Conservation (phyloP, 2,888 invertebrate genomes). For the Lasioglossum leucozonium region DNA sequence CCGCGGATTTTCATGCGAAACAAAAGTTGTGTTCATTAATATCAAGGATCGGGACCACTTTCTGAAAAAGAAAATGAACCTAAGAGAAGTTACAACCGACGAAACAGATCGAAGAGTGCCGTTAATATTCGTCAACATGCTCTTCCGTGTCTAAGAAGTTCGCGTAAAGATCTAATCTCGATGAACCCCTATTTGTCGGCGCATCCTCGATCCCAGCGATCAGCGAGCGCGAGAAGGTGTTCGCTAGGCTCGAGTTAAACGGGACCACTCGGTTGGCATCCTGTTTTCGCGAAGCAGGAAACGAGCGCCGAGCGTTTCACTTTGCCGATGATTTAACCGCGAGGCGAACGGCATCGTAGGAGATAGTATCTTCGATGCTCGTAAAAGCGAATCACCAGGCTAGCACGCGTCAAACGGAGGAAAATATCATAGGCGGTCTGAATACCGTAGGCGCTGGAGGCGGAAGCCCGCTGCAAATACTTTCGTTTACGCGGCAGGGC, state of each 20-base stretch:
- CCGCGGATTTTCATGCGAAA: too few relatives aligned
- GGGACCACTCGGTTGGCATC: not conserved
- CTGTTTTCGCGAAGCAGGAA: slow-evolving; percentile 16
- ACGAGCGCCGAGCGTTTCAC: slow-evolving; percentile 28
- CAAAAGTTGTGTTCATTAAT: too few relatives aligned
- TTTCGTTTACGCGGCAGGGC: slow-evolving; percentile 51
- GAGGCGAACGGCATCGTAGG: not conserved
- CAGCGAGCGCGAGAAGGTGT: not conserved
- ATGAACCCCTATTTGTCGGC: not conserved
- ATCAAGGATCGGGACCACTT: too few relatives aligned
- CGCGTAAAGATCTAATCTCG: not conserved
- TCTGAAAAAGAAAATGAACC: too few relatives aligned
- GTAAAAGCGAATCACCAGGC: slow-evolving; percentile 38
- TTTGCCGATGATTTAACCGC: slow-evolving; percentile 35
- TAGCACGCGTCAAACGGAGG: slow-evolving; percentile 53
- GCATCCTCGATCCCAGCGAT: not conserved
- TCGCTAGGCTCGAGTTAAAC: not conserved
- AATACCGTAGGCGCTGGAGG: slow-evolving; percentile 39
- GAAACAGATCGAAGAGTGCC: too few relatives aligned
- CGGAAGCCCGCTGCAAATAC: slow-evolving; percentile 59
- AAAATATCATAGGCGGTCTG: slow-evolving; percentile 55
- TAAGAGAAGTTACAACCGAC: too few relatives aligned
- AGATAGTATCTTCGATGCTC: slow-evolving; percentile 42
- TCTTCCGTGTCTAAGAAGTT: not conserved
- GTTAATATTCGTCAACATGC: not conserved